Conservation (phyloP, 2,113 vertebrate species). For the Scophthalmus maximus region DNA sequence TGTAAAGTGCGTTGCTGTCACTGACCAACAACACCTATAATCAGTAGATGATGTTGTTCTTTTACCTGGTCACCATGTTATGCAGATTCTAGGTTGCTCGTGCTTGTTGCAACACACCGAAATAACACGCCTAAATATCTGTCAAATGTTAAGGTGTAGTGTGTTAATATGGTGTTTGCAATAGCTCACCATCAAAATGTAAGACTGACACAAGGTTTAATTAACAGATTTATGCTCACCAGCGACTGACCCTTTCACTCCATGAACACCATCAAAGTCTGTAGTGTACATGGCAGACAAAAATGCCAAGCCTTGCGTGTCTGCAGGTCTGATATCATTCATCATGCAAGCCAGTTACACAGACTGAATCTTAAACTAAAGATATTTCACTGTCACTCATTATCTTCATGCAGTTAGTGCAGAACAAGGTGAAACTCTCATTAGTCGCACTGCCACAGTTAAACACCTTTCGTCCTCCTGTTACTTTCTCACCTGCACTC, state of each 20-base stretch:
- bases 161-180: background rate
- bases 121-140: no score
- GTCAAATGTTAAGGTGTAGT: no score
- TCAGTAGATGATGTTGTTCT: no score
- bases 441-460: conserved; percentile 3
- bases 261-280: background rate
- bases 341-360: background rate
- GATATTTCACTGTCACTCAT: background rate
- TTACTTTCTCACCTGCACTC: conserved; percentile 29
- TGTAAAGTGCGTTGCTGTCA: no score
- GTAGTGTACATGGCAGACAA: background rate
- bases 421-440: conserved; percentile 18
- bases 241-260: background rate
- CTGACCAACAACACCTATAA: no score
- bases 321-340: background rate
- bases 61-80: no score
- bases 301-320: no score
- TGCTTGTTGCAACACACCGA: no score
- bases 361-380: background rate
- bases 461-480: conserved; percentile 23
- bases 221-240: background rate
- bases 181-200: no score
- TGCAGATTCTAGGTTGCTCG: no score
- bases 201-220: background rate
- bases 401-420: background rate